Percentiles rank a stretch among this genome's conserved stretches.
These are phyloP conservation scores for Cottoperca gobio DNA, from an alignment of 2,797 vertebrate species.

Conservation along the genomic window DNA sequence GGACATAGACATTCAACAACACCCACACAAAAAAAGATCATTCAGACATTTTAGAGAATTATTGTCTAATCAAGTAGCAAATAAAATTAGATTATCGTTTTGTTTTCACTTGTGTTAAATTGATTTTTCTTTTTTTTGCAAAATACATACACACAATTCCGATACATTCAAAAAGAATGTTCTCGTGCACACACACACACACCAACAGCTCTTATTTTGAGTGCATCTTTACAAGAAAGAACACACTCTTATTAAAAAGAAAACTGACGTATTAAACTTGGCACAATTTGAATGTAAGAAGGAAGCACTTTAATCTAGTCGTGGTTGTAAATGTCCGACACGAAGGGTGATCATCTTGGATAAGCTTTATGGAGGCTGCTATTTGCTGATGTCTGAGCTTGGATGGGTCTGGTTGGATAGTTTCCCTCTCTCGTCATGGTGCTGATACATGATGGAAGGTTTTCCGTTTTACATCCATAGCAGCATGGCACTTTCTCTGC, in stretches of 20 bases:
- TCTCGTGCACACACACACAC: slow-evolving; percentile 22
- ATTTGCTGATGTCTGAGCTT: slow-evolving; percentile 78
- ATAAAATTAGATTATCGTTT: slow-evolving; percentile 29
- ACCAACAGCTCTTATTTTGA: slow-evolving; percentile 34
- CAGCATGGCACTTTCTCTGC: slow-evolving; percentile 59
- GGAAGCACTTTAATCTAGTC: slow-evolving; percentile 83
- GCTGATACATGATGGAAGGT: slow-evolving; percentile 61
- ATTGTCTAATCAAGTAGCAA: slow-evolving; percentile 1
- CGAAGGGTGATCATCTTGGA: slow-evolving; percentile 53
- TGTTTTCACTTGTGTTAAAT: slow-evolving; percentile 8
- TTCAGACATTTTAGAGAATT: slow-evolving; percentile 24
- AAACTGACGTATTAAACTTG: slow-evolving; percentile 67
- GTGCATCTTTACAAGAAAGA: slow-evolving; percentile 39
- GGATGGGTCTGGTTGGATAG: slow-evolving; percentile 54
- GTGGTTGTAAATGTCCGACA: slow-evolving; percentile 54
- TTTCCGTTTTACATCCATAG: slow-evolving; percentile 43
- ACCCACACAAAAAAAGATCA: slow-evolving; percentile 47
- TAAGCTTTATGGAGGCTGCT: slow-evolving; percentile 72
- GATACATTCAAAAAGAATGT: slow-evolving; percentile 28
- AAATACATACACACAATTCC: slow-evolving; percentile 60
- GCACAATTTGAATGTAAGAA: slow-evolving; percentile 73
- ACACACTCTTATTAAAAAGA: slow-evolving; percentile 51
- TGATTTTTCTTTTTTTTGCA: slow-evolving; percentile 33
- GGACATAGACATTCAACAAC: slow-evolving; percentile 57
- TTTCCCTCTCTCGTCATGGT: slow-evolving; percentile 61